A percentile compares a stretch with the other conserved stretches of the same genome.
Conservation (phyloP, 1,140 invertebrate genomes). For the Drosophila navojoa region DNA sequence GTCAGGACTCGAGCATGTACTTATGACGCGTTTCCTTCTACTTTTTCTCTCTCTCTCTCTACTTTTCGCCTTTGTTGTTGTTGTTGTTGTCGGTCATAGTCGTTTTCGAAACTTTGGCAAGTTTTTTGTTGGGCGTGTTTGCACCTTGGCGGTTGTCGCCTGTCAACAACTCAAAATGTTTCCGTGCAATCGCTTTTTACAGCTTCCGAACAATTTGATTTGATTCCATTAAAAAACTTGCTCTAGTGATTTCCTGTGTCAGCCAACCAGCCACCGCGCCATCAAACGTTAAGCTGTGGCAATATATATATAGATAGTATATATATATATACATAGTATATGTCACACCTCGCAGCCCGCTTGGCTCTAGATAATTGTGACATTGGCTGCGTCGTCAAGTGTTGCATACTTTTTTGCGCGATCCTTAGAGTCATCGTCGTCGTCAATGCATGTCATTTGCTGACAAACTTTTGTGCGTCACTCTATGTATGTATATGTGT, state of each 20-base stretch:
- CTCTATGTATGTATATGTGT: constrained; percentile 12
- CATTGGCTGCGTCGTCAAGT: constrained; percentile 67
- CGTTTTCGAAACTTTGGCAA: constrained; percentile 66
- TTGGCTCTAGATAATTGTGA: constrained; percentile 75
- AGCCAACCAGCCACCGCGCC: constrained; percentile 30
- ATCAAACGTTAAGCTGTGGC: constrained; percentile 50
- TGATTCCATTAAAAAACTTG: constrained; percentile 83
- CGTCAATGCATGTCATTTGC: constrained; percentile 74
- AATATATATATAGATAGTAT: constrained; percentile 18
- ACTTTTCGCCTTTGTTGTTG: too few species aligned
- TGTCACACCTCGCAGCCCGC: not conserved
- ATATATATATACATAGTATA: constrained; percentile 5
- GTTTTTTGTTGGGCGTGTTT: constrained; percentile 67
- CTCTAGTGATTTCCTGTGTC: constrained; percentile 73
- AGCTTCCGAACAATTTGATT: constrained; percentile 84
- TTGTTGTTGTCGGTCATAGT: constrained; percentile 49
- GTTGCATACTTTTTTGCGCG: constrained; percentile 69
- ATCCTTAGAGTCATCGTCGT: constrained; percentile 24
- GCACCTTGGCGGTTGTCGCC: constrained; percentile 69
- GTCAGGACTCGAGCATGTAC: constrained; percentile 68
- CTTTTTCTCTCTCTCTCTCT: too few species aligned
- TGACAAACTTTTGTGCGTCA: constrained; percentile 62
- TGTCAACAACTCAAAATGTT: constrained; percentile 82
- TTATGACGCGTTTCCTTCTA: constrained; percentile 53
- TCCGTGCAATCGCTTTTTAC: constrained; percentile 83